Evolutionary conservation across 1,140 invertebrate species (phyloP).

Genomic region (Drosophila auraria): DNA sequence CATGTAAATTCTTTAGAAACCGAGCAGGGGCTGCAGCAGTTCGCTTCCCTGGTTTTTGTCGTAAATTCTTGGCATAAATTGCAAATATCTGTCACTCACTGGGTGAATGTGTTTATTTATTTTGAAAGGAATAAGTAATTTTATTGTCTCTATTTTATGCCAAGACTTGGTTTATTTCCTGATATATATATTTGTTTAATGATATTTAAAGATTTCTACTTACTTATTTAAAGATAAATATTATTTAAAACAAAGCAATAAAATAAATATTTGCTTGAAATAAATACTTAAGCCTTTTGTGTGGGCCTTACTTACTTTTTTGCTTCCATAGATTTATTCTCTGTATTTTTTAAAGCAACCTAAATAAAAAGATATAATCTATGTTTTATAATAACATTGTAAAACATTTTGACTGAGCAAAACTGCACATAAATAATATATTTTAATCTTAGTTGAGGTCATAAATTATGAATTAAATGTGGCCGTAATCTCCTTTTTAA

Average conservation of each 20-base stretch:
- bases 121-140: slow-evolving; percentile 1
- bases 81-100: background rate
- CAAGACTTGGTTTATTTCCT: too few species aligned
- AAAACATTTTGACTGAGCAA: background rate
- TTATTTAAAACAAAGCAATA: background rate
- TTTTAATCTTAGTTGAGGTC: background rate
- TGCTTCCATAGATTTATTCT: background rate
- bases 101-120: background rate
- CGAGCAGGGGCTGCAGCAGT: background rate
- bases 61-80: slow-evolving; percentile 11
- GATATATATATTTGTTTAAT: too few species aligned
- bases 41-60: slow-evolving; percentile 1
- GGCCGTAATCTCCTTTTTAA: background rate
- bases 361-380: too few species aligned
- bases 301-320: background rate
- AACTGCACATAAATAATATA: background rate
- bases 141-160: background rate
- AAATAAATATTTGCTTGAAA: background rate
- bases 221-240: background rate
- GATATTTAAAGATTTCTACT: background rate
- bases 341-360: too few species aligned
- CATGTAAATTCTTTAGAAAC: slow-evolving; percentile 27
- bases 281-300: background rate
- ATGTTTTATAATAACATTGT: too few species aligned
- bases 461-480: background rate